Evolutionary conservation across 1,140 invertebrate genomes (phyloP), one percentile per base, ranked within the genome.

Genomic region (Venustaconcha ellipsiformis): DNA sequence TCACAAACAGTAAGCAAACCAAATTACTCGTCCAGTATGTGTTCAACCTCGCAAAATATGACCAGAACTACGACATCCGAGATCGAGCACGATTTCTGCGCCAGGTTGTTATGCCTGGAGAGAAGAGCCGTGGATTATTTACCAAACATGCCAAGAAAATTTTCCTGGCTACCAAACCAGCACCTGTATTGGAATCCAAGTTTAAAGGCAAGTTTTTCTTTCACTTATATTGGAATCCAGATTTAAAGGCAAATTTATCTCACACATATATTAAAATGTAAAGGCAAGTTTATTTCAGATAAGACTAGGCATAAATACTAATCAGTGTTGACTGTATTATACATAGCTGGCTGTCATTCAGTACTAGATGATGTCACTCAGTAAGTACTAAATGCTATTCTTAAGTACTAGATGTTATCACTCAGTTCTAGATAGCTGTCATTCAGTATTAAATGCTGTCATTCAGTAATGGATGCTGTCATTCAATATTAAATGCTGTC

Each of bases 31-130:
- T 96, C 86, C 95, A 96, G 85, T 99, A 99, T 89, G 94, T 99
- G 8, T 95, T 99, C 78, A 97, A 97, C 86, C 91, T 99, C 83
- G 98, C 99, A 0, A 96, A 97, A 83, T 99, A 99, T 88, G 99
- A 99, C 92, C 94, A 95, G 69, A 99, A 97, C 89, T 99, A 99
- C 87, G 98, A 99, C 90, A 97, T 99, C 60, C 91, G 99, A 59
- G 99, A 99, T 91, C 92, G 97, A 2, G 95, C 96, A 4, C 91
- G 98, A 26, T 94, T 99, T 83, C 90, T 99, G 20, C 92, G 94
- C 30, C 94, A 94, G 56, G 94, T 99, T 81, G 93, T 97, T 6
- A 57, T 89, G 17, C 87, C 87, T 11, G 85, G 83, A 58, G 87
- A 89, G 48, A 87, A 90, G 73, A 77, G 70, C 37, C 37, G 4